phyloP scores from a whole-genome alignment of 1,140 invertebrate genomes.

The Leptinotarsa defecta region DNA sequence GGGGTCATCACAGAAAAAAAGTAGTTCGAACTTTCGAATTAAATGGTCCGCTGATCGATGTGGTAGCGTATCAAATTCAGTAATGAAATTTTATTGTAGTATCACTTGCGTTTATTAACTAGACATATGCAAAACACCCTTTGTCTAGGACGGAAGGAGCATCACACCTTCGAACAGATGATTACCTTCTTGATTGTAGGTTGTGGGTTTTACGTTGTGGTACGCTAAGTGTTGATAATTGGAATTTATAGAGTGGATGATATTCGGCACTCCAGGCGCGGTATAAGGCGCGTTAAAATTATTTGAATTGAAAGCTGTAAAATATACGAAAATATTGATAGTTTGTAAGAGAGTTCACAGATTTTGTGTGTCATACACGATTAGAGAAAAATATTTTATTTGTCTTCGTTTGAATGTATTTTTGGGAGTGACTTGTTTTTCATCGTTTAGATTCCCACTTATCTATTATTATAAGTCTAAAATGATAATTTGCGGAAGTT shows the following conservation, averaged over 20 bases:
- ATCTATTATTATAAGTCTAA: too few species aligned
- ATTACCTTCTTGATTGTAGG: constrained; percentile 4
- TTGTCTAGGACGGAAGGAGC: constrained; percentile 2
- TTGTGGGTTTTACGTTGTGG: constrained; percentile 2
- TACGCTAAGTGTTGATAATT: not conserved
- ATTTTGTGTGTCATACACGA: too few species aligned
- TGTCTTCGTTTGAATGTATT: too few species aligned
- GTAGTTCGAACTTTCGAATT: constrained; percentile 15
- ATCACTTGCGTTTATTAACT: constrained; percentile 18
- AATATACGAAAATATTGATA: too few species aligned
- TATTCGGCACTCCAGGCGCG: not conserved
- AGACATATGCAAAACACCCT: constrained; percentile 16
- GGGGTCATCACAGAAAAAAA: constrained; percentile 15
- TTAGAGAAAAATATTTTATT: too few species aligned
- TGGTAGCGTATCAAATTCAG: constrained; percentile 16
- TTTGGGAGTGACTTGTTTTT: too few species aligned
- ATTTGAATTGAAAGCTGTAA: too few species aligned
- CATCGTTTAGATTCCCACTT: too few species aligned
- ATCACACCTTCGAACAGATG: constrained; percentile 7
- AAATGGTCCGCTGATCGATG: constrained; percentile 14
- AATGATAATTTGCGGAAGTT: too few species aligned
- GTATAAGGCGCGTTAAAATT: not conserved
- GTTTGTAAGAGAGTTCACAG: too few species aligned
- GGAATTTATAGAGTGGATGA: not conserved
- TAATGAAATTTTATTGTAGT: constrained; percentile 27